Evolutionary conservation across 2,888 invertebrate species (phyloP), one percentile per base, ranked within the genome.

Genomic region (Monopis laevigella): DNA sequence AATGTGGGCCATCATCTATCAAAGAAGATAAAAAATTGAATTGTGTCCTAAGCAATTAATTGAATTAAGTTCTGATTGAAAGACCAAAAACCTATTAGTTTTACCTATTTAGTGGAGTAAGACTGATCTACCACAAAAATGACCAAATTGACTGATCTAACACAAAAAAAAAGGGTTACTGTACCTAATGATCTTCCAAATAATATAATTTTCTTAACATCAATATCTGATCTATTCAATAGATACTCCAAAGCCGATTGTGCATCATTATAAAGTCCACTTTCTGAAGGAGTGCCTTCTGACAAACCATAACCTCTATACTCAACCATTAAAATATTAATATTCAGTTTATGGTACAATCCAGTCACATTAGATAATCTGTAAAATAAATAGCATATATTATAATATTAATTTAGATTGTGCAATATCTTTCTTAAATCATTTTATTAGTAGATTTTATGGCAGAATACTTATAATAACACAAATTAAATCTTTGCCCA

Each of bases 291-390:
- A 10, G 84, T 80, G 0, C 97, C 97, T 54, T 93, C 89, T 4
- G 96, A 97, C 16, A 93, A 81, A 0, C 98, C 97, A 77, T 95
- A 98, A 0, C 97, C 98, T 52, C 97, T 84, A 60, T 97, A 98
- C 61, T 98, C 98, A n/a, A 97, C 86, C 84, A 96, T 86, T 35
- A 97, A 71, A 49, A 97, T 85, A 64, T 98, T 97, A 51, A 92
- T 91, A 49, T 88, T 87, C 41, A 94, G 75, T 56, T 89, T 86
- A 53, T 90, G 86, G 65, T 89, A 94, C 44, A 97, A 82, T 3
- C 92, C 93, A 50, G 88, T 88, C n/a, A 90, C 90, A 78, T 96
- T 96, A 55, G 90, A 88, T 54, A 97, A 78, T 49, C 93, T 90
- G 62, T 30, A 70, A 62, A 46, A 32, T 21, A 34, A 34, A 14